Evolutionary conservation across 2,888 invertebrate genomes (phyloP).

Genomic region (Cantharis flavilabris): DNA sequence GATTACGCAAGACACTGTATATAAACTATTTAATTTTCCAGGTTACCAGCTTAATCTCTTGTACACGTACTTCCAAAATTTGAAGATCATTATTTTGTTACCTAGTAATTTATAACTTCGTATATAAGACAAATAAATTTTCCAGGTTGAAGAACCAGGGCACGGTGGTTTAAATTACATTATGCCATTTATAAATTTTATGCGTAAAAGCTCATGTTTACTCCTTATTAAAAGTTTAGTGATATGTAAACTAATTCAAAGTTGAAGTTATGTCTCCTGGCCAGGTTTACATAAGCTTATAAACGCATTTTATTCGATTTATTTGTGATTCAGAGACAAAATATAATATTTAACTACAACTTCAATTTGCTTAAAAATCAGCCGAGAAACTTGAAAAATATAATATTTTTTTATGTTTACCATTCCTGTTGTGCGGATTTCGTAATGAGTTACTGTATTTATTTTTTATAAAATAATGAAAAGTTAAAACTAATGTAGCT

Average conservation of each 20-base stretch:
- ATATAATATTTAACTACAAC: too few relatives aligned
- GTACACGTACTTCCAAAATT: neutral
- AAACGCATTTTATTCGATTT: neutral
- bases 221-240: conserved; percentile 12
- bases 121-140: neutral
- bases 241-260: conserved; percentile 9
- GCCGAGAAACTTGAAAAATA: too few relatives aligned
- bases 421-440: too few relatives aligned
- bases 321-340: neutral
- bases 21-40: neutral
- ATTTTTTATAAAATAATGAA: too few relatives aligned
- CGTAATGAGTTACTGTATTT: too few relatives aligned
- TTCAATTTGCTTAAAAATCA: too few relatives aligned
- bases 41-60: neutral
- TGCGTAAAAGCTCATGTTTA: conserved; percentile 6
- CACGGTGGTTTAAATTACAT: conserved; percentile 6
- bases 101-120: neutral
- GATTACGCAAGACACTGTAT: neutral
- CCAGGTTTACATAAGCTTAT: neutral
- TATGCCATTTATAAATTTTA: conserved; percentile 5
- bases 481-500: too few relatives aligned
- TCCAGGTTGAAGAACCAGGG: neutral
- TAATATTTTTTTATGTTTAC: too few relatives aligned
- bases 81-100: neutral
- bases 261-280: neutral